A percentile compares a stretch with the other conserved stretches of the same genome.
phyloP scores from a whole-genome alignment of 2,797 vertebrate species.

The Danionella dracula region DNA sequence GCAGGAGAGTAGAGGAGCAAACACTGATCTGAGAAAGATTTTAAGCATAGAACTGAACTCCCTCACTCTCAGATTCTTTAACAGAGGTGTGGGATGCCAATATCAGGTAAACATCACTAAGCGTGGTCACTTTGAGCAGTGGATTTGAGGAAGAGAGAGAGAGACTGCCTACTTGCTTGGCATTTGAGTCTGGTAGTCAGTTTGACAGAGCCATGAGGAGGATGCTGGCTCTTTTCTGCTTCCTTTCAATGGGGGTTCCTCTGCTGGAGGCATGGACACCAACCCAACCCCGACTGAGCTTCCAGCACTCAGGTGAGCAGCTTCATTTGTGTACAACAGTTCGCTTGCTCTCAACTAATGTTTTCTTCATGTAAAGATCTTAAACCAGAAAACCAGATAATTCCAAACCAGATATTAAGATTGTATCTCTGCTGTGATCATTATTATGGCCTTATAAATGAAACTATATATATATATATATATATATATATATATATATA shows the following conservation, averaged over 20 bases:
- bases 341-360: not conserved
- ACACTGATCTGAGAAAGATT: slow-evolving; percentile 34
- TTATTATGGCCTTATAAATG: too few relatives aligned
- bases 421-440: too few relatives aligned
- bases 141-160: not conserved
- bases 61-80: not conserved
- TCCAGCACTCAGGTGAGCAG: slow-evolving; percentile 52
- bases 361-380: too few relatives aligned
- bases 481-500: too few relatives aligned
- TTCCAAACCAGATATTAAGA: too few relatives aligned
- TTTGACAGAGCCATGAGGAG: slow-evolving; percentile 31
- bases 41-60: slow-evolving; percentile 27
- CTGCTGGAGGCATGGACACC: slow-evolving; percentile 65
- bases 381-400: too few relatives aligned
- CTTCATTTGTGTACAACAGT: not conserved
- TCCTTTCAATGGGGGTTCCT: slow-evolving; percentile 51
- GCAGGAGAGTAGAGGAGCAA: slow-evolving; percentile 4
- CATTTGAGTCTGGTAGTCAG: slow-evolving; percentile 12
- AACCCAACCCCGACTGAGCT: slow-evolving; percentile 73
- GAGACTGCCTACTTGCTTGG: not conserved
- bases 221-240: slow-evolving; percentile 47
- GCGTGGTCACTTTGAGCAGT: not conserved
- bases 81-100: slow-evolving; percentile 26
- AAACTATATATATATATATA: too few relatives aligned
- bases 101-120: slow-evolving; percentile 7